Conservation (phyloP, 2,113 vertebrate species). For the Petroica traversi region DNA sequence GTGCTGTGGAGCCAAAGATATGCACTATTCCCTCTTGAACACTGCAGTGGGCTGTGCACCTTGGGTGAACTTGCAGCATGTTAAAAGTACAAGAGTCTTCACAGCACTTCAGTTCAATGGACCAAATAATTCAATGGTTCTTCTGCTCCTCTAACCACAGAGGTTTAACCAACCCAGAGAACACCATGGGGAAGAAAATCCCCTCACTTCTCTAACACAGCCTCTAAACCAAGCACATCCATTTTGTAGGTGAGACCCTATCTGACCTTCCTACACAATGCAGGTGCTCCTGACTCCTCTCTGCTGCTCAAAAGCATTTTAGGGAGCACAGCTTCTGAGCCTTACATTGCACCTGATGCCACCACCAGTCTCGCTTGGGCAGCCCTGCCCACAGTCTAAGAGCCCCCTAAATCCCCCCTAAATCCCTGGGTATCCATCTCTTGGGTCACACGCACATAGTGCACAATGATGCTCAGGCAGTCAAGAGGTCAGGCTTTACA, state of each 20-base stretch:
- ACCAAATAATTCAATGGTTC: background rate
- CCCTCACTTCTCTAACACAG: background rate
- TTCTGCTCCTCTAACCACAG: background rate
- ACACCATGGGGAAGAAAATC: background rate
- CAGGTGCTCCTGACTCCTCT: background rate
- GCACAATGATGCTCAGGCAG: background rate
- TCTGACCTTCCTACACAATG: background rate
- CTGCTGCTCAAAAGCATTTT: background rate
- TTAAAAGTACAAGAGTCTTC: background rate
- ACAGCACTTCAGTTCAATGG: background rate
- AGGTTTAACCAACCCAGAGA: background rate
- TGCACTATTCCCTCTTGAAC: accelerated
- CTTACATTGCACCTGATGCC: background rate
- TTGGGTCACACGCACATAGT: background rate
- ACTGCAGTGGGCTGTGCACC: background rate
- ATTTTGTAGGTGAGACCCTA: background rate
- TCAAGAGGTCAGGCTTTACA: background rate
- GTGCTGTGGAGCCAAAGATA: accelerated
- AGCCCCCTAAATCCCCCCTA: background rate
- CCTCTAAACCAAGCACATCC: background rate
- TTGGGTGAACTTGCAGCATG: background rate
- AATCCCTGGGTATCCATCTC: background rate
- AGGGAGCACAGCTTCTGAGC: background rate
- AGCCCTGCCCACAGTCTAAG: background rate
- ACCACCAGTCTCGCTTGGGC: background rate